Percentiles rank a stretch among this genome's conserved stretches.
phyloP scores from a whole-genome alignment of 2,888 invertebrate genomes.

The Euzophera pinguis region DNA sequence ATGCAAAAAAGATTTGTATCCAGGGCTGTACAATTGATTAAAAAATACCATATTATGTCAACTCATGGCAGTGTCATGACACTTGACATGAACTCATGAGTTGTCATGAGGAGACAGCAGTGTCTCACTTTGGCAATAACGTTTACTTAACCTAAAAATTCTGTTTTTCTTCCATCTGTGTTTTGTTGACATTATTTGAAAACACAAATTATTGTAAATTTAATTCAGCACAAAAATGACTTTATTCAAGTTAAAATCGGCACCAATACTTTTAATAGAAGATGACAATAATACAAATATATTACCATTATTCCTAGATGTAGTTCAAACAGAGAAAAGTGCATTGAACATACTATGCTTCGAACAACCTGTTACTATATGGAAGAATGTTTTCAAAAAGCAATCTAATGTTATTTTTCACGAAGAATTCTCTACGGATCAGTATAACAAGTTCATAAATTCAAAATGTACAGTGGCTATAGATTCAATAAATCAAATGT shows the following conservation, averaged over 20 bases:
- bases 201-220: too few species aligned
- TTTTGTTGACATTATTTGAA: too few species aligned
- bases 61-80: too few species aligned
- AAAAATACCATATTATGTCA: too few species aligned
- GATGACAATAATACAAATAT: slow-evolving; percentile 57
- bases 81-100: too few species aligned
- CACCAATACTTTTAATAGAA: slow-evolving; percentile 59
- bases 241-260: slow-evolving; percentile 50
- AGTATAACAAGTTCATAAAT: slow-evolving; percentile 30
- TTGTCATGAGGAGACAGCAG: too few species aligned
- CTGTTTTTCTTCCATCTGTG: too few species aligned
- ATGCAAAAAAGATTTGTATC: too few species aligned
- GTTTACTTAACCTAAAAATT: too few species aligned
- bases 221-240: slow-evolving; percentile 37
- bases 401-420: slow-evolving; percentile 36
- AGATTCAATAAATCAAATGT: slow-evolving; percentile 69
- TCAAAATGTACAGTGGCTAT: slow-evolving; percentile 50
- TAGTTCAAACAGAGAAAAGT: slow-evolving; percentile 39
- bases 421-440: slow-evolving; percentile 36
- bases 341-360: slow-evolving; percentile 49
- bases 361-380: slow-evolving; percentile 50
- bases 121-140: too few species aligned
- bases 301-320: slow-evolving; percentile 49
- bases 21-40: too few species aligned
- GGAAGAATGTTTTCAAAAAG: slow-evolving; percentile 49